Percentiles rank a stretch among this genome's conserved stretches.
These are phyloP conservation scores for Asarcornis scutulata DNA, from an alignment of 2,113 vertebrate genomes.

Conservation along the genomic window DNA sequence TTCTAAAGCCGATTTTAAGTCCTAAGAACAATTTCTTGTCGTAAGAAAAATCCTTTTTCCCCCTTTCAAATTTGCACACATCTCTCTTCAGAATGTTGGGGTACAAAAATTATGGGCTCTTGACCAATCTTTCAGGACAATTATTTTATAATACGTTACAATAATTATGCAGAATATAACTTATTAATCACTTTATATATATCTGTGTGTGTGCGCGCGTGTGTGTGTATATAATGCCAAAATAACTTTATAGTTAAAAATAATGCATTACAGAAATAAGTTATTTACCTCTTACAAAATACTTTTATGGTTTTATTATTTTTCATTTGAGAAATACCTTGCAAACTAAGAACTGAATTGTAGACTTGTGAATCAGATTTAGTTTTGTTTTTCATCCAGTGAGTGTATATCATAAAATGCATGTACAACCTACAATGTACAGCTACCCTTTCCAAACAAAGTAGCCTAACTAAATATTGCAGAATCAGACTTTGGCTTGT, in stretches of 20 bases:
- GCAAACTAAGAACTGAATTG: background rate
- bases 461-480: background rate
- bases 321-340: background rate
- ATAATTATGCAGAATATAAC: background rate
- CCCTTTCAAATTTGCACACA: background rate
- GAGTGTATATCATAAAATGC: background rate
- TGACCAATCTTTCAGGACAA: background rate
- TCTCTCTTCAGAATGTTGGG: background rate
- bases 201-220: background rate
- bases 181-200: background rate
- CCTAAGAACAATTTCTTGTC: background rate
- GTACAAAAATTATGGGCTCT: background rate
- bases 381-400: background rate
- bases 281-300: background rate
- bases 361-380: background rate
- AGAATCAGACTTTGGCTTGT: background rate
- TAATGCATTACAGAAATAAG: background rate
- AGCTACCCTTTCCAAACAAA: background rate
- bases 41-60: background rate
- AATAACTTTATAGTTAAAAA: background rate
- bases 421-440: background rate
- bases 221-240: background rate
- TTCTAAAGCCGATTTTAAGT: slow-evolving; percentile 49
- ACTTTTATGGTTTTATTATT: background rate
- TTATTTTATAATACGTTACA: background rate